Percentiles rank a stretch among this genome's conserved stretches.
phyloP scores from a whole-genome alignment of 2,888 invertebrate genomes.

The Epinotia nisella region DNA sequence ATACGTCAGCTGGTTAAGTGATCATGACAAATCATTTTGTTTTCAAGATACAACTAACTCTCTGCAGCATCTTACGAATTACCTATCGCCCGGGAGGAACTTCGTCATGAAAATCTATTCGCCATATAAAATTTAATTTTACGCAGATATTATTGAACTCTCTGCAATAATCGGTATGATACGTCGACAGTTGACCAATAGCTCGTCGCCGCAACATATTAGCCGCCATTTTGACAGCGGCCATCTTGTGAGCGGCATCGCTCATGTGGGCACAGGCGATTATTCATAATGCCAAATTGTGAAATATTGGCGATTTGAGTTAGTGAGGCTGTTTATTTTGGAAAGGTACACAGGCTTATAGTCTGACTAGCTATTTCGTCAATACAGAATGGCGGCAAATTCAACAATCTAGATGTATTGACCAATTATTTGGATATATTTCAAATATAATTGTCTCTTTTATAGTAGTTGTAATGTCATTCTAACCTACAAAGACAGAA shows the following conservation, averaged over 20 bases:
- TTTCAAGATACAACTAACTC: too few species aligned
- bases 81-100: not conserved
- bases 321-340: not conserved
- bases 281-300: not conserved
- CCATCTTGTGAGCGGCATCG: constrained; percentile 48
- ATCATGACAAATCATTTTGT: too few species aligned
- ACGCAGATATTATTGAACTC: not conserved
- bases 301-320: constrained; percentile 27
- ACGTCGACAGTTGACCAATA: constrained; percentile 49
- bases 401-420: too few species aligned
- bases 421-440: too few species aligned
- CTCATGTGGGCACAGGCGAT: constrained; percentile 42
- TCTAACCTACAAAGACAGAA: too few species aligned
- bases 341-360: not conserved
- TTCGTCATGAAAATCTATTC: not conserved
- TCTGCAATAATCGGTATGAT: constrained; percentile 13
- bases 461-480: too few species aligned
- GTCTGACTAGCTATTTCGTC: not conserved
- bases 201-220: constrained; percentile 48
- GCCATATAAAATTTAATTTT: not conserved
- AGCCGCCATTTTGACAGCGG: constrained; percentile 47
- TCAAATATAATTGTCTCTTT: too few species aligned
- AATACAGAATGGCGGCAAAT: not conserved
- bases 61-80: not conserved
- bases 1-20: too few species aligned